Evolutionary conservation across 2,113 vertebrate genomes (phyloP).

Genomic region (Microtus pennsylvanicus): DNA sequence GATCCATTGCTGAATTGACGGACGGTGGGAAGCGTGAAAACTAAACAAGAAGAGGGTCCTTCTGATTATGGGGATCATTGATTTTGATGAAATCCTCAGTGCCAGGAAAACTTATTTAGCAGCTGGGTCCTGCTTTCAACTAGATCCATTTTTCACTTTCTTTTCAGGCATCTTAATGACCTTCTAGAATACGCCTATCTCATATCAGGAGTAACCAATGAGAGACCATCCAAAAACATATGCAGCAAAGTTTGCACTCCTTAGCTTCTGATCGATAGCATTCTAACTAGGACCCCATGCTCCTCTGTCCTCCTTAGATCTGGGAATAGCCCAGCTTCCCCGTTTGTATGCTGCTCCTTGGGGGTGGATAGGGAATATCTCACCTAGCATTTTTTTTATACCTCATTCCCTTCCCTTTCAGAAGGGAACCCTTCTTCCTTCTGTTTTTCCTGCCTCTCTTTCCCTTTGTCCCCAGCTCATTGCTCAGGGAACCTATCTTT

Average conservation of each 20-base stretch:
- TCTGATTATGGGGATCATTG: slow-evolving; percentile 50
- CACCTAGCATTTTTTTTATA: not conserved
- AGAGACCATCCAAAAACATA: not conserved
- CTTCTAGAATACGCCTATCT: not conserved
- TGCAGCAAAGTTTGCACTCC: not conserved
- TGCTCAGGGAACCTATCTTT: not conserved
- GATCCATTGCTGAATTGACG: slow-evolving; percentile 61
- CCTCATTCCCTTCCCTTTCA: not conserved
- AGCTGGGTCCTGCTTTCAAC: slow-evolving; percentile 25
- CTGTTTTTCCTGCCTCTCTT: not conserved
- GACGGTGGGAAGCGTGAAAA: slow-evolving; percentile 31
- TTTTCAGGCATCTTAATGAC: slow-evolving; percentile 17
- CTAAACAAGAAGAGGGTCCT: slow-evolving; percentile 40
- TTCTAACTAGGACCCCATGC: not conserved
- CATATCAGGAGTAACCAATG: not conserved
- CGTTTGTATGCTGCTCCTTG: rapidly evolving
- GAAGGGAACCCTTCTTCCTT: not conserved
- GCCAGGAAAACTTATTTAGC: slow-evolving; percentile 43
- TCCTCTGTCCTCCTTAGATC: not conserved
- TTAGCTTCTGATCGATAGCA: not conserved
- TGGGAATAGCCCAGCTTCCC: not conserved
- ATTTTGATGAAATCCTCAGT: slow-evolving; percentile 58
- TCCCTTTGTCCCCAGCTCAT: not conserved
- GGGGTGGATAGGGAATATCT: not conserved
- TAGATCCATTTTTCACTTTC: slow-evolving; percentile 53